Base-by-base conservation (phyloP, 2,797 vertebrate species). In the Gobio occitaniae region DNA sequence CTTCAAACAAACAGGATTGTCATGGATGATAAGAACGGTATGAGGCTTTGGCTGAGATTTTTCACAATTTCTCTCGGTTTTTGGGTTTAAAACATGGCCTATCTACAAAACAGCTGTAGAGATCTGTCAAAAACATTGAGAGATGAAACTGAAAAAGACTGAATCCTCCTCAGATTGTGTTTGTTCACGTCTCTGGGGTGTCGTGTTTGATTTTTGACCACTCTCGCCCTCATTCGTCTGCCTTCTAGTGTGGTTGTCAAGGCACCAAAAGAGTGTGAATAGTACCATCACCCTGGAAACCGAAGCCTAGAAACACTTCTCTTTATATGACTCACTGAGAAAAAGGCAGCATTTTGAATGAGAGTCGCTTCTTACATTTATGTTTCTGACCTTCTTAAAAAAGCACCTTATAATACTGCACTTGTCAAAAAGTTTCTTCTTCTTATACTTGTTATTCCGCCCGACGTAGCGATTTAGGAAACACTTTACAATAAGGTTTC, bases 251-350 rank as follows among this genome's bases (percentile, higher is more conserved):
- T 85, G 71, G 92, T 92, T 91, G 92, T 92, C 93, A 94, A 91
- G 92, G 92, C 88, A 93, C 90, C 93, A 87, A 89, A 86, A 90
- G 70, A 92, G 88, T 90, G 89, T 89, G 84, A 90, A 91, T 83
- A 86, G 86, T 85, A 59, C 90, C 84, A 92, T 94, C 65, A 61
- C 92, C 91, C 90, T 93, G 93, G 93, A 91, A 94, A 95, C 93
- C 4, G 44, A 86, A 90, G 90, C 91, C 92, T 84, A 87, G 89
- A 89, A 91, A 92, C 90, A 92, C 90, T 90, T 88, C 47, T 87
- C 83, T 82, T 82, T 90, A 87, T 82, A 85, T 75, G 80, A 86
- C 71, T 79, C 74, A 66, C 68, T 56, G 80, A 71, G 72, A 74
- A 85, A 78, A 21, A 72, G 54, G 36, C 12, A 84, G 69, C 61